Conservation (phyloP, 1,140 invertebrate genomes). For the Berghia stephanieae region DNA sequence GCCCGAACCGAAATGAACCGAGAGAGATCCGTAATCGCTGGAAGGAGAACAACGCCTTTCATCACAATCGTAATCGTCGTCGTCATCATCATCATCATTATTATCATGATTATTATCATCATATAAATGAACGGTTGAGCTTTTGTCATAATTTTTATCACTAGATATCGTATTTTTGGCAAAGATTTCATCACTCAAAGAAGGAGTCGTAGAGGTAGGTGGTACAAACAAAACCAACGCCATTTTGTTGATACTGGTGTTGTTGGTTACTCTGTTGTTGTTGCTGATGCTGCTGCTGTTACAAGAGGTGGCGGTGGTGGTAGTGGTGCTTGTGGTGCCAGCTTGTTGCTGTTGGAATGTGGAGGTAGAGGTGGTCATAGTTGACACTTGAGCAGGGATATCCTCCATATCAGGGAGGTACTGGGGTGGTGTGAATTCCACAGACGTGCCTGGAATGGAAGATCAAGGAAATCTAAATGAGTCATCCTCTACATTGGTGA, state of each 20-base stretch:
- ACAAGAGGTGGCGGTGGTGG: not conserved
- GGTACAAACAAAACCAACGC: constrained; percentile 13
- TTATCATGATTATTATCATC: too few species aligned
- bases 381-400: not conserved
- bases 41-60: not conserved
- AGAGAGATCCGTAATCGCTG: constrained; percentile 16
- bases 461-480: too few species aligned
- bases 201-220: not conserved
- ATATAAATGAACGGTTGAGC: too few species aligned
- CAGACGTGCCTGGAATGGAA: constrained; percentile 18
- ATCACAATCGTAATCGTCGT: constrained; percentile 6
- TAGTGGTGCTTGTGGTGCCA: not conserved
- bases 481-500: not conserved
- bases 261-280: not conserved
- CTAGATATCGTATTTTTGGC: too few species aligned
- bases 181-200: too few species aligned
- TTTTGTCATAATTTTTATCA: too few species aligned
- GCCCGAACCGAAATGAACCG: constrained; percentile 19
- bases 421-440: constrained; percentile 26
- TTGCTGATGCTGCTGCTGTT: not conserved
- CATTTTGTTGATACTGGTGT: not conserved
- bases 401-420: constrained; percentile 12
- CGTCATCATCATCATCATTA: not conserved
- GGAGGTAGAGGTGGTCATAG: not conserved
- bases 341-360: not conserved